Conservation (phyloP, 2,113 vertebrate species). For the Crocuta crocuta region DNA sequence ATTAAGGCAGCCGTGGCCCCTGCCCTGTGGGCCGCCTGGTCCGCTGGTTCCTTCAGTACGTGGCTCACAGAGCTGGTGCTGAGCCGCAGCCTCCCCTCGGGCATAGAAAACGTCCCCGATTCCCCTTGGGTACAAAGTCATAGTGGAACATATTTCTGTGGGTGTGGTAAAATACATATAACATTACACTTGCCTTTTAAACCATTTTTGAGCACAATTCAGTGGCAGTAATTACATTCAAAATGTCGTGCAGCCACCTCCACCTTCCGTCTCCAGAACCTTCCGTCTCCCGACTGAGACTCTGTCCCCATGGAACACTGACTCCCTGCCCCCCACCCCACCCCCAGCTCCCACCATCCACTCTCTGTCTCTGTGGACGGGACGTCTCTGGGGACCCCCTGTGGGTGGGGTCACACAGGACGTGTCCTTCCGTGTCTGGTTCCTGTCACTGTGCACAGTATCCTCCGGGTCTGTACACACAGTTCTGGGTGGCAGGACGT, state of each 20-base stretch:
- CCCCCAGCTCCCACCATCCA: background rate
- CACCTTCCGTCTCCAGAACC: background rate
- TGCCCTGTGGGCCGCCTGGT: background rate
- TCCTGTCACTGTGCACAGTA: background rate
- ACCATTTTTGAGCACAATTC: background rate
- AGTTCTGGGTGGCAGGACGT: background rate
- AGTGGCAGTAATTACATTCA: background rate
- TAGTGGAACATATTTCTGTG: background rate
- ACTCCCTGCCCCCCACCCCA: background rate
- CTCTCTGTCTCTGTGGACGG: background rate
- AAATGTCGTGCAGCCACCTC: rapidly evolving
- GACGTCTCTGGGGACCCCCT: background rate
- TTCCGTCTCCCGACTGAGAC: background rate
- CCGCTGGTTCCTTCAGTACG: background rate
- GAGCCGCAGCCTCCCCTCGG: background rate
- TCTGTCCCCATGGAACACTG: too few species aligned
- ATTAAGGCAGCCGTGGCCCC: background rate
- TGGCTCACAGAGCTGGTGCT: rapidly evolving
- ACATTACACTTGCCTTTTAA: background rate
- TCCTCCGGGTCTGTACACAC: background rate
- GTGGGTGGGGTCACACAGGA: background rate
- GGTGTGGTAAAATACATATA: background rate
- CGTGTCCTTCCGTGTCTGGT: background rate
- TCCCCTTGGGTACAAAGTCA: background rate
- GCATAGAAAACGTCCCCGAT: rapidly evolving